Base-by-base conservation (phyloP, 2,113 vertebrate species). In the Isichthys henryi region DNA sequence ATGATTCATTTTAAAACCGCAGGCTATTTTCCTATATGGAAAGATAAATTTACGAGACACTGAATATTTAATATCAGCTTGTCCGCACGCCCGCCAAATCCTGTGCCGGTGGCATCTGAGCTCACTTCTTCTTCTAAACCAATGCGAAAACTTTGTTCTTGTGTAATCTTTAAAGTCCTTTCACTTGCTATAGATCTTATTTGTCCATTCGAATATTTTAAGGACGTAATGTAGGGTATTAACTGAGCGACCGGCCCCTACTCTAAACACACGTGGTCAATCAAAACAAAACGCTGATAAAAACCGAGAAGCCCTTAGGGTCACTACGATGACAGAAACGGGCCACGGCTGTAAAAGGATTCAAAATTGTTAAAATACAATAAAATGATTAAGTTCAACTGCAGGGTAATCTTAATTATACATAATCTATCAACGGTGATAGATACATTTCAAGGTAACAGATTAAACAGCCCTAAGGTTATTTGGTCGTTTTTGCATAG, bases 151-250 rank as follows among this genome's bases (percentile, higher is more conserved):
- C 5, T 48, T 48, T 56, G 10, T 21, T 7, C 31, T 27, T 45
- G 19, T 52, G 50, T 91, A 85, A 89, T 91, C 43, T 56, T 23
- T 82, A 86, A 90, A 91, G 88, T 82, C 19, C 66, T 46, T 83
- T 70, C 80, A 88, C 87, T 89, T 53, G 15, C 49, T 53, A 49
- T 90, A 92, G 90, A 87, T 91, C 92, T 93, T 92, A 93, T 85
- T 45, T 93, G 92, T 90, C 90, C 91, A 91, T 89, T 87, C 83
- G 49, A 86, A 91, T 90, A 66, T 90, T 85, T 91, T 90, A 89
- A 2, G 91, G 35, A 84, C 82, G 89, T 27, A 23, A 35, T 45
- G 70, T 82, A 77, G 58, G 88, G 82, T 85, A 89, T 83, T 56
- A 85, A 85, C 88, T 46, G 56, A 58, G 43, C 80, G 53, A 21